Conservation (phyloP, 2,113 vertebrate species). For the Solenodon paradoxus region DNA sequence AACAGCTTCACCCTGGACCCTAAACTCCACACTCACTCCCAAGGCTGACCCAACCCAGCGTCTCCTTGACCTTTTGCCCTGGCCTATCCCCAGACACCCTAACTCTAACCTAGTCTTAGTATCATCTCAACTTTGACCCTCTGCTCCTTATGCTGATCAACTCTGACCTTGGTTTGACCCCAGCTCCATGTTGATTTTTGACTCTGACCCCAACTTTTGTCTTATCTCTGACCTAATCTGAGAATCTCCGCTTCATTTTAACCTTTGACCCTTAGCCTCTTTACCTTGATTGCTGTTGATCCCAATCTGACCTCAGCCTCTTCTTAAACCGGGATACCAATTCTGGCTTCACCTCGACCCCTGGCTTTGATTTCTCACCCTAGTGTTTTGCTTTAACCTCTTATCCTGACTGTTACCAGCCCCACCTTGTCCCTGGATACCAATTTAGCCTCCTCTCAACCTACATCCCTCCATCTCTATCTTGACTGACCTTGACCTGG, state of each 20-base stretch:
- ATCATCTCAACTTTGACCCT: not conserved
- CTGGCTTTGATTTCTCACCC: not conserved
- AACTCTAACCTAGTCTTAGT: not conserved
- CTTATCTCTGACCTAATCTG: not conserved
- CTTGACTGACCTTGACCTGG: not conserved
- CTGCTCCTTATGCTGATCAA: not conserved
- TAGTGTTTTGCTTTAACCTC: too few species aligned
- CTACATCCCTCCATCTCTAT: not conserved
- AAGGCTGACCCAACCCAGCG: not conserved
- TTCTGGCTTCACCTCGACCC: not conserved
- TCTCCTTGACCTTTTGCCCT: not conserved
- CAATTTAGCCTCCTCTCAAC: not conserved
- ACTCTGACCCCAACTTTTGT: not conserved
- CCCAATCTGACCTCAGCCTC: not conserved
- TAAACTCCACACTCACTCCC: fast-evolving
- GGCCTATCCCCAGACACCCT: too few species aligned
- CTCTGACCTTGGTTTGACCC: not conserved
- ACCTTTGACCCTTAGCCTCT: not conserved
- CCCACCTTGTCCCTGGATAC: not conserved
- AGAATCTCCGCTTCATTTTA: not conserved
- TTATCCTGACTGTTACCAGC: not conserved
- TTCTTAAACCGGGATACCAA: not conserved
- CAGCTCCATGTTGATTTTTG: not conserved
- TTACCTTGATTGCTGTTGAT: not conserved
- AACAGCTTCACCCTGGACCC: too few species aligned